Conservation (phyloP, 2,113 vertebrate species). For the Melanocharis versteri region DNA sequence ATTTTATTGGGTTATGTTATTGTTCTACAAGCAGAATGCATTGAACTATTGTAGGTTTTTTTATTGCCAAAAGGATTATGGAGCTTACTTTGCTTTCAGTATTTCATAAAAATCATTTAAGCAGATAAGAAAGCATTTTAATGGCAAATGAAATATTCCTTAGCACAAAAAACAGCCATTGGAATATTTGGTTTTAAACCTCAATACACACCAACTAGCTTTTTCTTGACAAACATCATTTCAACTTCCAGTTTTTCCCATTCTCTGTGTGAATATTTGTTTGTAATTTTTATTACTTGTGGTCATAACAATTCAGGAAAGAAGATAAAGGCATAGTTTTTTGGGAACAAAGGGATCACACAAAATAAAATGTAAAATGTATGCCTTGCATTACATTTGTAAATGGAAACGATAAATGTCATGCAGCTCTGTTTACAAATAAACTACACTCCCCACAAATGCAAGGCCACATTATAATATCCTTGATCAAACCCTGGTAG, state of each 20-base stretch:
- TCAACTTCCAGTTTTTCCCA: not conserved
- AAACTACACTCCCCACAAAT: not conserved
- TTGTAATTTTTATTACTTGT: not conserved
- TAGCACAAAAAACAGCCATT: not conserved
- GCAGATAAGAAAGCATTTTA: not conserved
- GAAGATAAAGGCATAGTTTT: not conserved
- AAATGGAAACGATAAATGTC: not conserved
- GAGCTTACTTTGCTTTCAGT: not conserved
- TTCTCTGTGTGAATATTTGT: not conserved
- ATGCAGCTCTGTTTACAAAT: not conserved
- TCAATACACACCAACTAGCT: not conserved
- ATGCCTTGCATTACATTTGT: not conserved
- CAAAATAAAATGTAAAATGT: not conserved
- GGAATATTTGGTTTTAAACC: not conserved
- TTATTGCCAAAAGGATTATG: not conserved
- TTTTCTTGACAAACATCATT: not conserved
- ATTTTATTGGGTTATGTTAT: not conserved
- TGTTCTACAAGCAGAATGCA: not conserved
- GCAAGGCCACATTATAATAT: not conserved
- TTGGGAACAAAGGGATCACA: not conserved
- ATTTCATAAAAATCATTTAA: not conserved
- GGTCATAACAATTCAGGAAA: not conserved
- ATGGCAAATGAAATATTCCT: not conserved
- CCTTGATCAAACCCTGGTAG: not conserved
- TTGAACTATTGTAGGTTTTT: not conserved